Evolutionary conservation across 2,888 invertebrate genomes (phyloP), one percentile per base, ranked within the genome.

Genomic region (Elegia similella): DNA sequence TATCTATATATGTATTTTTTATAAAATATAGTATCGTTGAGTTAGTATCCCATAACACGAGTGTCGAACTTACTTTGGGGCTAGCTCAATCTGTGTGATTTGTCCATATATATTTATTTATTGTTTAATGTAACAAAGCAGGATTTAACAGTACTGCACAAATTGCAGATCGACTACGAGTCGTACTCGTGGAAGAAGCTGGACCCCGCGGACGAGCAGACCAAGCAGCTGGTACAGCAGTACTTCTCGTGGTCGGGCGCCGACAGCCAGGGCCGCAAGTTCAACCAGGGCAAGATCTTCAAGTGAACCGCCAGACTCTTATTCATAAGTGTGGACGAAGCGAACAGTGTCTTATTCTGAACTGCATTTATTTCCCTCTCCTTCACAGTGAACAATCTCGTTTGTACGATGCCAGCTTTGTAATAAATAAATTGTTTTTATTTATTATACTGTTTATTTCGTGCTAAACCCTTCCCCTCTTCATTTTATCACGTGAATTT

Each of bases 211-310:
- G 93, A 93, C 56, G 94, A 94, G 58, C 95, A 96, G 76, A 98
- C 98, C 56, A 98, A 98, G 92, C 93, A 95, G 69, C 83, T 98
- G 58, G 97, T 99, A 12, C 91, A 94, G 64, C 95, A 98, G 75
- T 99, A 98, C 92, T 96, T 99, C 88, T 94, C 96, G 46, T 98
- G 98, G 98, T 92, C 93, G 70, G 98, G 98, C 62, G 84, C 92
- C 16, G 98, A 99, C 86, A 96, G 96, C 82, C 85, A 93, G 55
- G 99, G 98, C 60, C 96, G 98, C 82, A 94, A 95, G 81, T 98
- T 99, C 94, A 98, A 98, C 92, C 98, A 99, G 93, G 99, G 99
- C 88, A 99, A 99, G 93, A 96, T 99, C 89, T 99, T 99, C 94
- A 99, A 99, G 93, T 99, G 78, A 85, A 8, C 17, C 23, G 23